Evolutionary conservation across 2,797 vertebrate genomes (phyloP), one percentile per base, ranked within the genome.

Genomic region (Diceros bicornis): DNA sequence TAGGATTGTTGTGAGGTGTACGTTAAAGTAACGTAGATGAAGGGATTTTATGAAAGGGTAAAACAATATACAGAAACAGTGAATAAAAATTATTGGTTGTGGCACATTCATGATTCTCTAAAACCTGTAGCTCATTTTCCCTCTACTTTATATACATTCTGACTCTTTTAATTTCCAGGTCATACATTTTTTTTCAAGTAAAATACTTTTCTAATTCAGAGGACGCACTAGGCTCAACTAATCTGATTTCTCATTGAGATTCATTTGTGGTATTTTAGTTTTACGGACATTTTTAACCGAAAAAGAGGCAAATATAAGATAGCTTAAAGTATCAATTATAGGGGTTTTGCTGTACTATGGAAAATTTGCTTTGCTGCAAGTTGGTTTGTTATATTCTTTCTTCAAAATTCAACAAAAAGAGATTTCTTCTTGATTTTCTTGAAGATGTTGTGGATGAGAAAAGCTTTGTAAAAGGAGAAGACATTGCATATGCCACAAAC

Each of bases 341-440:
- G 62, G 41, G 41, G 4, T 27, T 91, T 85, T 37, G 68, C 41
- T 41, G 1, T 18, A 23, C 44, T 72, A 0, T 37, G 61, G 32
- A 29, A 77, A 75, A 66, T 34, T 44, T 29, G 17, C 79, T 90
- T 89, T 55, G 18, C 44, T 75, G 7, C 18, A 68, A 61, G 16
- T 88, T n/a, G 12, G 68, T 82, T 62, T 94, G 47, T 74, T 72
- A 18, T 34, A 29, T 41, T 37, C 7, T 29, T 72, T 25, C 23
- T 97, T 92, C 32, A 82, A 64, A 84, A 82, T 41, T 83, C 89
- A 75, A 7, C 83, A 57, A 94, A 47, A 62, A 79, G 68, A 83
- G 74, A 71, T 68, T 84, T 55, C 25, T 75, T 91, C 72, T 97
- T 83, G 37, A 87, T 89, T 79, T 93, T 61, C 81, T 86, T 89